Evolutionary conservation across 2,888 invertebrate genomes (phyloP).

Genomic region (Caenorhabditis sp.): DNA sequence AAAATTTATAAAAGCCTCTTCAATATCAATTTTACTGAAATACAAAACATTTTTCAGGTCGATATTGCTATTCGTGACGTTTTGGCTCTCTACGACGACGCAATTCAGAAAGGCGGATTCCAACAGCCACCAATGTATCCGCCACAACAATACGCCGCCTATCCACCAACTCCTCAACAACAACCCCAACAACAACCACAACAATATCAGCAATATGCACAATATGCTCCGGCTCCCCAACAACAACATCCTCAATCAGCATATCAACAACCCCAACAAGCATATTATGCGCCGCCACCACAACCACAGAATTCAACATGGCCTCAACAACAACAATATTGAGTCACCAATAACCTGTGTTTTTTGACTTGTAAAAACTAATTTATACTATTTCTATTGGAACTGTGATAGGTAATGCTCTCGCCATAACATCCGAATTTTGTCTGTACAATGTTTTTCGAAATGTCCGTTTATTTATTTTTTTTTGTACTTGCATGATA

Average conservation of each 20-base stretch:
- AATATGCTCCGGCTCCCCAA: background rate
- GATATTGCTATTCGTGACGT: constrained; percentile 71
- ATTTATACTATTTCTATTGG: too few species aligned
- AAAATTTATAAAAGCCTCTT: background rate
- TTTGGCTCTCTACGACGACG: constrained; percentile 67
- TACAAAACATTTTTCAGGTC: constrained; percentile 55
- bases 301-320: background rate
- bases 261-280: background rate
- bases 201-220: constrained; percentile 7
- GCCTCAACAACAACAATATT: too few species aligned
- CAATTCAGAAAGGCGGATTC: constrained; percentile 61
- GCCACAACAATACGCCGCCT: constrained; percentile 17
- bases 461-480: too few species aligned
- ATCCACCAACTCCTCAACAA: constrained; percentile 12
- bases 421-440: too few species aligned
- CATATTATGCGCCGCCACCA: background rate
- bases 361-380: too few species aligned
- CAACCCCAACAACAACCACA: constrained; percentile 16
- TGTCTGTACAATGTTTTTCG: too few species aligned
- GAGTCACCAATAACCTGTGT: too few species aligned
- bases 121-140: constrained; percentile 37
- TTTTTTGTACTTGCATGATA: too few species aligned
- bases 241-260: background rate
- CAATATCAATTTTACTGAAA: background rate
- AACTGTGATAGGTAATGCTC: too few species aligned